Evolutionary conservation across 2,888 invertebrate genomes (phyloP).

Genomic region (Lissonota sp.): DNA sequence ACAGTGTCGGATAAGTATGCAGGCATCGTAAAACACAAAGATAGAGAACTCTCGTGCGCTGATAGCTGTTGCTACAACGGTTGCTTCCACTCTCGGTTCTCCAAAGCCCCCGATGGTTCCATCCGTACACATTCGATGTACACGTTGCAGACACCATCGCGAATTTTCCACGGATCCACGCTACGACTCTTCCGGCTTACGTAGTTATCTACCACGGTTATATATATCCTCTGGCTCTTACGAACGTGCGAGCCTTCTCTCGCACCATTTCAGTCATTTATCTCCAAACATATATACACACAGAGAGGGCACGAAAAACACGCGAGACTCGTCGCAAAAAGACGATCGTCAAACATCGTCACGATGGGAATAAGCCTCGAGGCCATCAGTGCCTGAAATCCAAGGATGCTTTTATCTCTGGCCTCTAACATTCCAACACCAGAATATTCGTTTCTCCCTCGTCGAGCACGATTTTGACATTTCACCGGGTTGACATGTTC

Average conservation of each 20-base stretch:
- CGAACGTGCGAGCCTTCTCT: slow-evolving; percentile 4
- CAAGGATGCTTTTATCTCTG: slow-evolving; percentile 49
- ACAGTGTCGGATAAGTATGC: slow-evolving; percentile 58
- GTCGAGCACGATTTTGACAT: slow-evolving; percentile 44
- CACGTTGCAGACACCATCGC: slow-evolving; percentile 15
- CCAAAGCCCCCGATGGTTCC: background rate
- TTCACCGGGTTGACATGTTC: slow-evolving; percentile 4
- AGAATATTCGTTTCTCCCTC: slow-evolving; percentile 22
- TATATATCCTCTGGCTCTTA: background rate
- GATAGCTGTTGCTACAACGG: slow-evolving; percentile 47
- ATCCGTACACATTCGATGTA: slow-evolving; percentile 20
- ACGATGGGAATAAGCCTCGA: slow-evolving; percentile 25
- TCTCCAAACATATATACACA: background rate
- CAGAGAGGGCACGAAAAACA: background rate
- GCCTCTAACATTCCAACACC: slow-evolving; percentile 6
- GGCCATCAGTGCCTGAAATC: slow-evolving; percentile 41
- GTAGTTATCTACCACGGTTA: slow-evolving; percentile 23
- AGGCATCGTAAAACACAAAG: slow-evolving; percentile 66
- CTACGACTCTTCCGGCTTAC: slow-evolving; percentile 29
- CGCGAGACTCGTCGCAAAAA: slow-evolving; percentile 28
- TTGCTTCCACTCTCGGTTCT: slow-evolving; percentile 23
- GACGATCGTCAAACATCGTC: slow-evolving; percentile 47
- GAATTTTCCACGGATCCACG: slow-evolving; percentile 43
- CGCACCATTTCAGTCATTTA: slow-evolving; percentile 3
- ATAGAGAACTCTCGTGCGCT: slow-evolving; percentile 56